Base-by-base conservation (phyloP, 2,797 vertebrate genomes). In the Chromobotia macracanthus region DNA sequence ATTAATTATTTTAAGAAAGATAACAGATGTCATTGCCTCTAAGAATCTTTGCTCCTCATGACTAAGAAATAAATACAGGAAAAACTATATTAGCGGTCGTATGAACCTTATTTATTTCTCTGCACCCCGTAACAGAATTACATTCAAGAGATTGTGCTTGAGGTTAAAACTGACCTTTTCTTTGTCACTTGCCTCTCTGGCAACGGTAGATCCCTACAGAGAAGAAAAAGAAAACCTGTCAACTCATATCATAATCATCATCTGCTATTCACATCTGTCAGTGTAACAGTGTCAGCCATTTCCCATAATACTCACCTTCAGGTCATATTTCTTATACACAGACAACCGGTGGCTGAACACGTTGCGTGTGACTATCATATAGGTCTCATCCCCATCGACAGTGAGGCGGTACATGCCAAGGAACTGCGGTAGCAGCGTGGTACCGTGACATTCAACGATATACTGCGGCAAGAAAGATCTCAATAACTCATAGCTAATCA, bases 321-420 rank as follows among this genome's bases (percentile, higher is more conserved):
- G 92, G 91, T 99, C 98, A 15, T 99, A 99, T 93, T 99, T 99
- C 91, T 96, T 96, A 94, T 94, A 98, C 86, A 99, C 97, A 65
- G 96, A 97, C 80, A 99, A 94, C 82, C 96, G 96, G 86, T 97
- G 97, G 86, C 97, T 98, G 94, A 99, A 99, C 76, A 99, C 97
- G 60, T 99, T 99, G 89, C 97, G 96, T 70, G 97, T 99, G 79
- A 99, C 97, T 87, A 99, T 96, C 96, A 99, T 97, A 88, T 99
- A 99, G 85, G 97, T 96, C 92, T 99, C 97, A 77, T 98, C 96
- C 90, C 98, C 98, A 13, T 99, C 98, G 68, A 99, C 98, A 1
- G 97, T 99, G 81, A 99, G 95, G 80, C 98, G 95, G 90, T 99
- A 99, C 95, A 99, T 99, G 91, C 97, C 98, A 90, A 99, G 91